Evolutionary conservation across 2,797 vertebrate species (phyloP).

Genomic region (Darevskia nairensis): DNA sequence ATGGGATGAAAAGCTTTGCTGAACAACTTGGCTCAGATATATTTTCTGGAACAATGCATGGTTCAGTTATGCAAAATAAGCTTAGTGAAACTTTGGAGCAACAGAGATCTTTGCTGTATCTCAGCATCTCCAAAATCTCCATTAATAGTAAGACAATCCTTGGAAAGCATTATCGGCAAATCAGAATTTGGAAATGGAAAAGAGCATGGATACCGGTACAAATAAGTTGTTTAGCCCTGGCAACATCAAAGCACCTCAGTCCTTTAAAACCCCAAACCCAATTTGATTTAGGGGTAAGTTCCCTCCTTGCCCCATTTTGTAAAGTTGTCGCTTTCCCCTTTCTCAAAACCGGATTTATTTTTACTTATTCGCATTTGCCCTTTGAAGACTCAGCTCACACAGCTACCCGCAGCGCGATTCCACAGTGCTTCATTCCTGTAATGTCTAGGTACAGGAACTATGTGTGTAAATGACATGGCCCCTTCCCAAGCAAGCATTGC

Average conservation of each 20-base stretch:
- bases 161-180: background rate
- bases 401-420: background rate
- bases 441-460: background rate
- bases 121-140: background rate
- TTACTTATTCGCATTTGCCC: rapidly evolving
- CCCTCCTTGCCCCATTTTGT: background rate
- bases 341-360: background rate
- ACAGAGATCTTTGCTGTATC: no score
- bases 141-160: background rate
- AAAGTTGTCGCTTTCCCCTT: rapidly evolving
- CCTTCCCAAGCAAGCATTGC: background rate
- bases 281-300: background rate
- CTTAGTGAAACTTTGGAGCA: background rate
- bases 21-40: background rate
- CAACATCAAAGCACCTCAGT: no score
- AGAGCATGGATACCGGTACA: background rate
- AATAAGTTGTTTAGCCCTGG: background rate
- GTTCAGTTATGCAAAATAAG: background rate
- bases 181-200: background rate
- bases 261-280: background rate
- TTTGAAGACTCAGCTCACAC: background rate
- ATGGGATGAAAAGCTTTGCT: background rate
- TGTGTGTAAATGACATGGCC: background rate
- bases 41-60: background rate
- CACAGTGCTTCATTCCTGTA: background rate